Conservation (phyloP, 2,113 vertebrate genomes). For the Atrichornis clamosus region DNA sequence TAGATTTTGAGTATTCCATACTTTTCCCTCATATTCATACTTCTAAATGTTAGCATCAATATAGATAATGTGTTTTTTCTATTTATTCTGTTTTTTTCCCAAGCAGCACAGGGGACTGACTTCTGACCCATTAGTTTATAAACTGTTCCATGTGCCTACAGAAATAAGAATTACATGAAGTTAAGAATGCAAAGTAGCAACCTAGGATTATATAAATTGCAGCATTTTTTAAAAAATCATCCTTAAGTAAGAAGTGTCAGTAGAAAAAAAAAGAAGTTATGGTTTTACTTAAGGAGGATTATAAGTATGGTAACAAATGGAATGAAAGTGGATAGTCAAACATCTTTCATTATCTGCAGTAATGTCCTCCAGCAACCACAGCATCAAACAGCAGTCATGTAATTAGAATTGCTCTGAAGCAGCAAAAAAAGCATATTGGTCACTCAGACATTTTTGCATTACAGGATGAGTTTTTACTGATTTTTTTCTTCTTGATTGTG, state of each 20-base stretch:
- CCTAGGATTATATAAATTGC: background rate
- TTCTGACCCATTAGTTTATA: background rate
- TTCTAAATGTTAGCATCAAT: background rate
- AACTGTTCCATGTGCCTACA: background rate
- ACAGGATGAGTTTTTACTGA: background rate
- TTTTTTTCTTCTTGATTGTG: background rate
- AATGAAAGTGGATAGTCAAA: background rate
- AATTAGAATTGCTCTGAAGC: background rate
- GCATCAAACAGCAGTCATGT: background rate
- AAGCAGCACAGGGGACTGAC: background rate
- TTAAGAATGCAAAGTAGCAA: background rate
- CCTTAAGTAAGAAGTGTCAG: background rate
- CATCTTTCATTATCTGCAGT: background rate
- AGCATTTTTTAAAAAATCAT: background rate
- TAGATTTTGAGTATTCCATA: background rate
- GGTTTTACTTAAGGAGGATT: background rate
- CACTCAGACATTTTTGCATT: background rate
- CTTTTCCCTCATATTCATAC: background rate
- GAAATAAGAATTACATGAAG: background rate
- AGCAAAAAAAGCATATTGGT: background rate
- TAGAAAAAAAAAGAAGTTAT: background rate
- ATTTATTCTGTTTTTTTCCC: background rate
- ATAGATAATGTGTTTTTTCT: background rate
- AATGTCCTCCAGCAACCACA: fast-evolving
- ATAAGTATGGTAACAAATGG: background rate